Evolutionary conservation across 2,888 invertebrate genomes (phyloP).

Genomic region (Thereva unica): DNA sequence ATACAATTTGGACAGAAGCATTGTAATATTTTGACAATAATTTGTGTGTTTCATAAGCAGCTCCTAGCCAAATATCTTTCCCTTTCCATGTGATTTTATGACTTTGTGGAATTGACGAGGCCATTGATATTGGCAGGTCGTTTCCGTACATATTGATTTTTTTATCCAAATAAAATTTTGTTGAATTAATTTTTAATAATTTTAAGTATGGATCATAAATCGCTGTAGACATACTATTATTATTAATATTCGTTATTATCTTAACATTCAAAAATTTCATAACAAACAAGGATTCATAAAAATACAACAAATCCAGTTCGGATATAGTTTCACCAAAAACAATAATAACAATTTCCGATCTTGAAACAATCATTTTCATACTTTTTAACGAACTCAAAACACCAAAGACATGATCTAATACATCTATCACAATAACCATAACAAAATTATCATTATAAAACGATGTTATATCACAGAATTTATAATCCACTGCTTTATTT

Average conservation of each 20-base stretch:
- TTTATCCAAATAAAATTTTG: conserved; percentile 9
- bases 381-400: not conserved
- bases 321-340: not conserved
- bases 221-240: not conserved
- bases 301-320: not conserved
- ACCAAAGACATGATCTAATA: not conserved
- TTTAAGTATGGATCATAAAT: conserved; percentile 15
- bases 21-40: conserved; percentile 8
- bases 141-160: conserved; percentile 6
- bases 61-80: not conserved
- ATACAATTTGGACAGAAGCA: conserved; percentile 2
- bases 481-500: conserved; percentile 9
- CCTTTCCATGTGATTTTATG: not conserved
- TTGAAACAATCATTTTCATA: conserved; percentile 1
- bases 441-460: conserved; percentile 17
- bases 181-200: not conserved
- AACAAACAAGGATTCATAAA: conserved; percentile 7
- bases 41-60: conserved; percentile 1
- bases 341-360: conserved; percentile 3
- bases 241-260: conserved; percentile 2
- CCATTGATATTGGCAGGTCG: conserved; percentile 4
- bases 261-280: conserved; percentile 11
- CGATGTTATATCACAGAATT: not conserved
- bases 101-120: conserved; percentile 14
- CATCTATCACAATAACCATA: conserved; percentile 6